A percentile compares a stretch with the other conserved stretches of the same genome.
Conservation (phyloP, 2,113 vertebrate genomes). For the Otus sunia region DNA sequence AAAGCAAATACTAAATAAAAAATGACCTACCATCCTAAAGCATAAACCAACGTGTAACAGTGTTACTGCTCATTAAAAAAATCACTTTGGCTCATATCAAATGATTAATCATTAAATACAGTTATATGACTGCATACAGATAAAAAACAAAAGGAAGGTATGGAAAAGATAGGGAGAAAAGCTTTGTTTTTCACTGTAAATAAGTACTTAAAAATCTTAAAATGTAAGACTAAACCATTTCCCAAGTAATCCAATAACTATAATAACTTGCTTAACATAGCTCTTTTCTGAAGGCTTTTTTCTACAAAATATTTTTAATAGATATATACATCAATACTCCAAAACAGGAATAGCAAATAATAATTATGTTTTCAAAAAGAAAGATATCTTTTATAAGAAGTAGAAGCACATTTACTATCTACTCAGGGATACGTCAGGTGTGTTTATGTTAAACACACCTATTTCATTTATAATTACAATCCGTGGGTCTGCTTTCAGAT, state of each 20-base stretch:
- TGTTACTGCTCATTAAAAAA: neutral
- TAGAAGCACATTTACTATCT: neutral
- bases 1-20: conserved; percentile 41
- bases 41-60: neutral
- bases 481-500: neutral
- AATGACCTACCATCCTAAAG: neutral
- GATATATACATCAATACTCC: neutral
- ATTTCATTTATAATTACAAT: neutral
- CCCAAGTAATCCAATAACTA: neutral
- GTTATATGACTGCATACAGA: neutral
- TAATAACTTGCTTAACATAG: neutral
- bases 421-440: neutral
- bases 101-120: neutral
- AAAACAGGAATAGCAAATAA: neutral
- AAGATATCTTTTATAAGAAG: neutral
- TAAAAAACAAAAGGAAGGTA: neutral
- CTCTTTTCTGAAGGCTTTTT: neutral
- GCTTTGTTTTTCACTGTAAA: neutral
- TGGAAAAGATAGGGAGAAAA: neutral
- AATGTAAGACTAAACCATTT: neutral
- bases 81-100: neutral
- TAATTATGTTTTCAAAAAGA: neutral
- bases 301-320: neutral
- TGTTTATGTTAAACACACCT: neutral
- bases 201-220: neutral